phyloP scores from a whole-genome alignment of 2,113 vertebrate species.

The Myotis lucifugus region DNA sequence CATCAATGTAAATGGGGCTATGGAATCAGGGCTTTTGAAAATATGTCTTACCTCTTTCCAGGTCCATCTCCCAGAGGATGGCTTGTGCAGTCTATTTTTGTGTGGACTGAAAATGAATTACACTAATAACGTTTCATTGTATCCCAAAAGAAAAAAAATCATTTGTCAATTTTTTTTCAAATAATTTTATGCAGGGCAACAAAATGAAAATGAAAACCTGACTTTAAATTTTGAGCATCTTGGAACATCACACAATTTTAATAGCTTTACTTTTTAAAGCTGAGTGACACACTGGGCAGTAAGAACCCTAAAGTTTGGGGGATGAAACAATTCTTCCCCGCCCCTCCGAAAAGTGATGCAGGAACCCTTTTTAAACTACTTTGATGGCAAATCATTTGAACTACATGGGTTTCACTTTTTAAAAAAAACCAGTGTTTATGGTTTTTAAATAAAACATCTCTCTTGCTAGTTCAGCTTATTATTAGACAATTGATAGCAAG shows the following conservation, averaged over 20 bases:
- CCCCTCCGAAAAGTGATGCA: not conserved
- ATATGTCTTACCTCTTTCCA: conserved; percentile 34
- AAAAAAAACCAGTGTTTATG: not conserved
- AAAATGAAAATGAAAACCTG: not conserved
- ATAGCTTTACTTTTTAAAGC: not conserved
- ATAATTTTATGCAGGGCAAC: not conserved
- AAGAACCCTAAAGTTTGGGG: not conserved
- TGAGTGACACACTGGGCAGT: not conserved
- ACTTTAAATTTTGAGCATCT: conserved; percentile 14
- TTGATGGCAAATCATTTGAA: not conserved
- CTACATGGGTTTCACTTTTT: not conserved
- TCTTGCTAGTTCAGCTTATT: not conserved
- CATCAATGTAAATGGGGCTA: not conserved
- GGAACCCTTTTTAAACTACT: not conserved
- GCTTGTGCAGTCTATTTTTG: not conserved
- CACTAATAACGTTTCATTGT: not conserved
- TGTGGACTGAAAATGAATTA: conserved; percentile 39
- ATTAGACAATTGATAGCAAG: not conserved
- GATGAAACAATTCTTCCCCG: not conserved
- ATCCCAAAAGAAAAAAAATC: not conserved
- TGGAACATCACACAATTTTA: conserved; percentile 21
- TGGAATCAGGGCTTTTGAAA: conserved; percentile 36
- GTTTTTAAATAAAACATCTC: conserved; percentile 27
- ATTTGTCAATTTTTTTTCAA: not conserved
- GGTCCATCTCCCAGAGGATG: not conserved